Conservation (phyloP, 2,113 vertebrate genomes). For the Xerus inauris region DNA sequence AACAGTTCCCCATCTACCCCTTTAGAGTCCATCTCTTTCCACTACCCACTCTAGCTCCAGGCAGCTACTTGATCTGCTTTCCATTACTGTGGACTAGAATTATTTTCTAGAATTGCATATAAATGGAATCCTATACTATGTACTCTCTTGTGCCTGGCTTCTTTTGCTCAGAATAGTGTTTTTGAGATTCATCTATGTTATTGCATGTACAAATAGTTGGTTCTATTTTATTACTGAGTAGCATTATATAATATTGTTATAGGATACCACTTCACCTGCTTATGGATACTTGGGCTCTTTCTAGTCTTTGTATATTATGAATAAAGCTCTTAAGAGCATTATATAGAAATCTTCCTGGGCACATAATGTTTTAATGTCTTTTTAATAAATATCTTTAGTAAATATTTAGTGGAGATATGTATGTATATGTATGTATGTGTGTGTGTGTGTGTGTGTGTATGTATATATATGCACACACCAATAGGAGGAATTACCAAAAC, state of each 20-base stretch:
- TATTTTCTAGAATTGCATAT: constrained; percentile 6
- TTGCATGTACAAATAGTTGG: not conserved
- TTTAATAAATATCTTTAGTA: not conserved
- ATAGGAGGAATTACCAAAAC: not conserved
- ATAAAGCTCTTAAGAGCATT: not conserved
- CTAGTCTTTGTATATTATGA: not conserved
- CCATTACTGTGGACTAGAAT: not conserved
- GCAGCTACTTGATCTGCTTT: not conserved
- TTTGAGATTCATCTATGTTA: not conserved
- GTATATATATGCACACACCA: too few relatives aligned
- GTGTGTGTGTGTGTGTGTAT: too few relatives aligned
- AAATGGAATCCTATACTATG: not conserved
- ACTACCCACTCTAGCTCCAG: not conserved
- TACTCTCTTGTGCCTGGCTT: not conserved
- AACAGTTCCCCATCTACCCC: not conserved
- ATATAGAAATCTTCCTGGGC: not conserved
- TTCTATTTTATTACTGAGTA: not conserved
- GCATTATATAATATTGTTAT: not conserved
- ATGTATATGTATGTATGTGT: too few relatives aligned
- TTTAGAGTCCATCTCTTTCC: not conserved
- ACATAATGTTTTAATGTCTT: not conserved
- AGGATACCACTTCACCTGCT: not conserved
- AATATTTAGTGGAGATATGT: too few relatives aligned
- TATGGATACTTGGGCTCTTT: not conserved
- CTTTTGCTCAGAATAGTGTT: not conserved